Percentiles rank a stretch among this genome's conserved stretches.
Conservation (phyloP, 2,797 vertebrate species). For the Cynodonichthys magdalenae region DNA sequence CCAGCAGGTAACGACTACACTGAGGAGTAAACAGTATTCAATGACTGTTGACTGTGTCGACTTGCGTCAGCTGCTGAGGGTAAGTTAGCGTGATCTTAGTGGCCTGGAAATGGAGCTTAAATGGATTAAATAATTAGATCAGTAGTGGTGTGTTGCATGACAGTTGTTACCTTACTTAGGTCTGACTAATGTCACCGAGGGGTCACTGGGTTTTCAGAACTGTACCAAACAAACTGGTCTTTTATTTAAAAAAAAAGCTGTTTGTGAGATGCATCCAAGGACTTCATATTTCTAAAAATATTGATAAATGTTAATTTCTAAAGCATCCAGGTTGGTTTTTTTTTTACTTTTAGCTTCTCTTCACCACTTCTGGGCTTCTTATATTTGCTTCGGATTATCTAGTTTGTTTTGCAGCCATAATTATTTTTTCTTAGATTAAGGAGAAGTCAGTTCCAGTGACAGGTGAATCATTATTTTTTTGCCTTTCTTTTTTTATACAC, state of each 20-base stretch:
- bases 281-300: neutral
- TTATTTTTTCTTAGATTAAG: slow-evolving; percentile 58
- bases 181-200: slow-evolving; percentile 1
- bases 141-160: neutral
- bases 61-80: slow-evolving; percentile 32
- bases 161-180: slow-evolving; percentile 6
- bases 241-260: slow-evolving; percentile 12
- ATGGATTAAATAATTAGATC: slow-evolving; percentile 58
- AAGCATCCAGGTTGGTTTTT: slow-evolving; percentile 2
- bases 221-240: slow-evolving; percentile 14
- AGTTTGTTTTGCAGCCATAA: slow-evolving; percentile 48
- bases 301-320: neutral
- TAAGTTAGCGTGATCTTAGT: slow-evolving; percentile 38
- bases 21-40: slow-evolving; percentile 16
- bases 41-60: slow-evolving; percentile 21
- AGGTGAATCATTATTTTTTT: slow-evolving; percentile 9
- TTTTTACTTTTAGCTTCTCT: slow-evolving; percentile 13
- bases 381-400: slow-evolving; percentile 51
- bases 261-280: neutral
- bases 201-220: slow-evolving; percentile 29
- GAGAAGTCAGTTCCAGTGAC: slow-evolving; percentile 34
- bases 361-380: slow-evolving; percentile 41
- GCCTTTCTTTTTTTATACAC: neutral
- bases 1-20: slow-evolving; percentile 3
- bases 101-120: slow-evolving; percentile 34